phyloP scores from a whole-genome alignment of 64 coral and sea anemone genomes.

The Acropora tenuis region DNA sequence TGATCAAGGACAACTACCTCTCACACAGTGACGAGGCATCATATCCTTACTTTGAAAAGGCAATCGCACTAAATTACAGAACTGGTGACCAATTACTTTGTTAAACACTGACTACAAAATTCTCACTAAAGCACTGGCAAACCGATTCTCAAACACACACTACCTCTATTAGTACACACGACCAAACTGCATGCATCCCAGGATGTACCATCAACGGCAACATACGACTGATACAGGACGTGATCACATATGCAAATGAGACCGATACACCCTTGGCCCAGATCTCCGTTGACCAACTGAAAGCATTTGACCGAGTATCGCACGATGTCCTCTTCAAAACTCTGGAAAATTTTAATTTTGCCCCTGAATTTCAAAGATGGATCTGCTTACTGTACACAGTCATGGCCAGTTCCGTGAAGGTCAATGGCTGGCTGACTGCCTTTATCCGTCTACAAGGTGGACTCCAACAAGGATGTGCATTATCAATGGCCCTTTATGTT shows the following conservation, averaged over 20 bases:
- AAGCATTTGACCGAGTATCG: slow-evolving; percentile 3
- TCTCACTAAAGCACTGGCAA: slow-evolving; percentile 40
- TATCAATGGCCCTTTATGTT: slow-evolving; percentile 30
- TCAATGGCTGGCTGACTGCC: slow-evolving; percentile 2
- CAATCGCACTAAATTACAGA: too few species aligned
- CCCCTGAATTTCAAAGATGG: not conserved
- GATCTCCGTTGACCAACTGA: slow-evolving; percentile 32
- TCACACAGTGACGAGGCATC: too few species aligned
- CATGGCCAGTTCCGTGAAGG: not conserved
- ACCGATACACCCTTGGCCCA: not conserved
- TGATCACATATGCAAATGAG: slow-evolving; percentile 15
- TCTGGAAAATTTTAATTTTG: not conserved
- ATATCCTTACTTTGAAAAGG: too few species aligned
- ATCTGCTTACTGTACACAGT: not conserved
- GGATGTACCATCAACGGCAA: slow-evolving; percentile 22
- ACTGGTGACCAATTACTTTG: too few species aligned
- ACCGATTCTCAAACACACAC: not conserved
- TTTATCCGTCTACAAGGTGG: not conserved
- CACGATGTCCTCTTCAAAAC: not conserved
- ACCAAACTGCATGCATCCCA: slow-evolving; percentile 40
- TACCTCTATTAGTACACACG: too few species aligned
- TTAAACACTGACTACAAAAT: too few species aligned
- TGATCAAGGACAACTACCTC: too few species aligned
- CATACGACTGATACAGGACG: not conserved
- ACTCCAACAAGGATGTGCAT: slow-evolving; percentile 35